Evolutionary conservation across 2,888 invertebrate genomes (phyloP).

Genomic region (Alviniconcha strummeri): DNA sequence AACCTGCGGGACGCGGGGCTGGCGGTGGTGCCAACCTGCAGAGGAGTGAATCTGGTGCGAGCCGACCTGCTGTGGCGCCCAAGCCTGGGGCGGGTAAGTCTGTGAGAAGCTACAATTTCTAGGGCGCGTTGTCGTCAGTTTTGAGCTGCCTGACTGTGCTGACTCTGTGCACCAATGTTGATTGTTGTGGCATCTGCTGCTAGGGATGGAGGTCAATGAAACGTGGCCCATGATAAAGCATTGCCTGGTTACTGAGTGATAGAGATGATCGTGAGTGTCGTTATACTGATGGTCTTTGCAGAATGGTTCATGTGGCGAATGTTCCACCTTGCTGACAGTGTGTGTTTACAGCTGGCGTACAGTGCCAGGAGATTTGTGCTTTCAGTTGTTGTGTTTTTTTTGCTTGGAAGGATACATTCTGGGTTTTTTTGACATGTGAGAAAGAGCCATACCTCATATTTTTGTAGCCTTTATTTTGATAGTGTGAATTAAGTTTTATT

Average conservation of each 20-base stretch:
- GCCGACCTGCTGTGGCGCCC: constrained; percentile 34
- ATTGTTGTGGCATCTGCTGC: neutral
- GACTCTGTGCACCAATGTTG: neutral
- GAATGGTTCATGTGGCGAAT: neutral
- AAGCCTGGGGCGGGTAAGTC: constrained; percentile 44
- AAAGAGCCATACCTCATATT: too few species aligned
- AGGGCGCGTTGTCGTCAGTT: neutral
- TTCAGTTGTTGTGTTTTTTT: too few species aligned
- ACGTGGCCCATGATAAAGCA: neutral
- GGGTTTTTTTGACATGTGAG: too few species aligned
- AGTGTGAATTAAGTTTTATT: too few species aligned
- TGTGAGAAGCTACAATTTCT: constrained; percentile 50
- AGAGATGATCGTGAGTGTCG: neutral
- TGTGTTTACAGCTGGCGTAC: too few species aligned
- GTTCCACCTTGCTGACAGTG: too few species aligned
- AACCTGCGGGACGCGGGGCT: neutral
- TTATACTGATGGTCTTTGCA: neutral
- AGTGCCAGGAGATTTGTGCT: too few species aligned
- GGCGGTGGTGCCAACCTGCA: neutral
- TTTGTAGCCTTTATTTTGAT: too few species aligned
- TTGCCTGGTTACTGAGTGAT: neutral
- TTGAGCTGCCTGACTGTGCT: neutral
- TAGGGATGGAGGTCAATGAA: too few species aligned
- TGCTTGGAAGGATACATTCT: too few species aligned
- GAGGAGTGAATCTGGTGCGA: constrained; percentile 12